A percentile compares a stretch with the other conserved stretches of the same genome.
Evolutionary conservation across 2,888 invertebrate species (phyloP).

Genomic region (Adelphocoris suturalis): DNA sequence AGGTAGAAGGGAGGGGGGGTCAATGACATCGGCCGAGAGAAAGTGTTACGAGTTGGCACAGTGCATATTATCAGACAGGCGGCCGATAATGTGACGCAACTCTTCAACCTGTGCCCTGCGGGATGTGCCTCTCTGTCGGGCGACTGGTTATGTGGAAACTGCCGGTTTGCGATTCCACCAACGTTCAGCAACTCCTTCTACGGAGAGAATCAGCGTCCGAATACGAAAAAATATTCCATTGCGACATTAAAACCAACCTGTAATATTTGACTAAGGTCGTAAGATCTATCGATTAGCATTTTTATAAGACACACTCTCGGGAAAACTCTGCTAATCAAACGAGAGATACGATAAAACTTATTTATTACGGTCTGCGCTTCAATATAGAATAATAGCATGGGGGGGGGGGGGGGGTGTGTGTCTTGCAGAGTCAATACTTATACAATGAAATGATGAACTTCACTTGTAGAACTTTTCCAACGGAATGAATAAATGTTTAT

Average conservation of each 20-base stretch:
- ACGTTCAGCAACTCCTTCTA: slow-evolving; percentile 15
- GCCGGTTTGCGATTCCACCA: slow-evolving; percentile 3
- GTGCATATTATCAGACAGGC: slow-evolving; percentile 13
- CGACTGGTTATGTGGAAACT: not conserved
- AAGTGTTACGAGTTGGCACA: slow-evolving; percentile 22
- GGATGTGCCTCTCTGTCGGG: not conserved
- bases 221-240: slow-evolving; percentile 12
- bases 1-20: not conserved
- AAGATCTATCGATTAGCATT: too few relatives aligned
- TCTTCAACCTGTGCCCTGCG: not conserved
- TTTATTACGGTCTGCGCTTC: too few relatives aligned
- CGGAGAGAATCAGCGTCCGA: not conserved
- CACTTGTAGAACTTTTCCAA: too few relatives aligned
- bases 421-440: too few relatives aligned
- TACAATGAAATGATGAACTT: too few relatives aligned
- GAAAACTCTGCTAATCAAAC: too few relatives aligned
- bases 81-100: slow-evolving; percentile 11
- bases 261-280: not conserved
- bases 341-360: too few relatives aligned
- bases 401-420: too few relatives aligned
- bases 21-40: slow-evolving; percentile 2
- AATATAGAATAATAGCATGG: too few relatives aligned
- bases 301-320: too few relatives aligned
- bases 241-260: not conserved
- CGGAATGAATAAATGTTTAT: too few relatives aligned